A percentile compares a stretch with the other conserved stretches of the same genome.
phyloP scores from a whole-genome alignment of 1,140 invertebrate genomes.

The Samia ricini region DNA sequence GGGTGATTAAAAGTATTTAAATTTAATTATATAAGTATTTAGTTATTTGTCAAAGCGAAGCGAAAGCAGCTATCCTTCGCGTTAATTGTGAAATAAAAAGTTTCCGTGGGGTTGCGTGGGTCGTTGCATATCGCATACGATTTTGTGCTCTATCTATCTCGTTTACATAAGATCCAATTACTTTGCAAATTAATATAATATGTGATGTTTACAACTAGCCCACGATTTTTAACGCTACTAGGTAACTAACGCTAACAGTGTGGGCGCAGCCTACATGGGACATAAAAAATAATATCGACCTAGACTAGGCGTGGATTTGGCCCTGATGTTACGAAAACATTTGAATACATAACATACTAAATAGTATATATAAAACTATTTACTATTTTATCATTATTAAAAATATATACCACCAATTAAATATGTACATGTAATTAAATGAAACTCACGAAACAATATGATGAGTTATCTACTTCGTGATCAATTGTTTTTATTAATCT shows the following conservation, averaged over 20 bases:
- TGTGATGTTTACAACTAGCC: constrained; percentile 46
- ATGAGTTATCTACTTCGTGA: too few species aligned
- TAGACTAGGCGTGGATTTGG: constrained; percentile 39
- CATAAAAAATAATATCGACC: constrained; percentile 45
- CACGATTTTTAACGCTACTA: constrained; percentile 52
- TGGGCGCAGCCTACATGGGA: constrained; percentile 55
- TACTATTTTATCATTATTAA: too few species aligned
- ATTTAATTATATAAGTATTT: not conserved
- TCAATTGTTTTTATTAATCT: too few species aligned
- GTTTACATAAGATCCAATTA: constrained; percentile 16
- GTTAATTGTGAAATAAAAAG: constrained; percentile 51
- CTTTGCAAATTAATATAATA: constrained; percentile 12
- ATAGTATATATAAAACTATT: not conserved
- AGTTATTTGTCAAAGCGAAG: constrained; percentile 13
- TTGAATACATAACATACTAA: constrained; percentile 21
- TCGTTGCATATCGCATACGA: constrained; percentile 14
- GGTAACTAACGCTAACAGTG: constrained; percentile 30
- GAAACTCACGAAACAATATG: too few species aligned
- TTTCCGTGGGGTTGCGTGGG: constrained; percentile 45
- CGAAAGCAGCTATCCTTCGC: constrained; percentile 44
- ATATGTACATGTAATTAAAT: too few species aligned
- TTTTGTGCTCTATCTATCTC: constrained; percentile 18
- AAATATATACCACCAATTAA: too few species aligned
- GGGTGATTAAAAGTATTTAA: not conserved
- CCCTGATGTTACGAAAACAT: constrained; percentile 40